These are phyloP conservation scores for Macaria liturata DNA, from an alignment of 2,888 invertebrate genomes.

Conservation along the genomic window DNA sequence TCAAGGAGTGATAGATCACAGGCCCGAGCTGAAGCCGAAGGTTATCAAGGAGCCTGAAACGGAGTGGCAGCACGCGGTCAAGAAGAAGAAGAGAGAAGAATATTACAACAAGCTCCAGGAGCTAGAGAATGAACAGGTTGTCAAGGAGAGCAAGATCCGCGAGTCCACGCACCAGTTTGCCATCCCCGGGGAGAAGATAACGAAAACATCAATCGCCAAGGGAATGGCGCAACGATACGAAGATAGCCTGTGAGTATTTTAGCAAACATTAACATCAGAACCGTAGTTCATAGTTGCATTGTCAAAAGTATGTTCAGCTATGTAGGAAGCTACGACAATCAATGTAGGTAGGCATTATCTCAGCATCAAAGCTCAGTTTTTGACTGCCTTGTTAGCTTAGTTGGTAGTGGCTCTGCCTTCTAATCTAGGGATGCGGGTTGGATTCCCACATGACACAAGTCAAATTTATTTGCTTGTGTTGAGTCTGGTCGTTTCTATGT, in stretches of 20 bases:
- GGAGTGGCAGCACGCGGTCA: conserved; percentile 93
- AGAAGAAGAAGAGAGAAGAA: conserved; percentile 91
- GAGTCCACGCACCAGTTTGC: conserved; percentile 92
- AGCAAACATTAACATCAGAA: too few species aligned
- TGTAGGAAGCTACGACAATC: too few species aligned
- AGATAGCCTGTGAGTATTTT: conserved; percentile 89
- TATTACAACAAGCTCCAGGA: conserved; percentile 92
- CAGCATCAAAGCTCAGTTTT: too few species aligned
- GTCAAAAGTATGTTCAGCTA: too few species aligned
- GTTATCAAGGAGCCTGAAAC: conserved; percentile 88
- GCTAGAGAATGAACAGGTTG: conserved; percentile 92
- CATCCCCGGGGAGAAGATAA: conserved; percentile 92
- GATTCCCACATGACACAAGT: too few species aligned
- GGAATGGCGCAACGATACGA: conserved; percentile 95
- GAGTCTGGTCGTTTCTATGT: too few species aligned
- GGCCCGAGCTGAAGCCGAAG: conserved; percentile 86
- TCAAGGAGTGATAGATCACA: conserved; percentile 85
- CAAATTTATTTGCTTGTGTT: too few species aligned
- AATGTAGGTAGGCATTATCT: too few species aligned
- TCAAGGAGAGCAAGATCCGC: conserved; percentile 90
- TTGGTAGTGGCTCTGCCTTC: too few species aligned
- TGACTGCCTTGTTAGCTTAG: too few species aligned
- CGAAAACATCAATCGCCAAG: conserved; percentile 89
- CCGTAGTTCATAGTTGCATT: too few species aligned
- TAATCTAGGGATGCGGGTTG: too few species aligned